phyloP scores from a whole-genome alignment of 1,140 invertebrate genomes.

The Heliconius eleuchia region DNA sequence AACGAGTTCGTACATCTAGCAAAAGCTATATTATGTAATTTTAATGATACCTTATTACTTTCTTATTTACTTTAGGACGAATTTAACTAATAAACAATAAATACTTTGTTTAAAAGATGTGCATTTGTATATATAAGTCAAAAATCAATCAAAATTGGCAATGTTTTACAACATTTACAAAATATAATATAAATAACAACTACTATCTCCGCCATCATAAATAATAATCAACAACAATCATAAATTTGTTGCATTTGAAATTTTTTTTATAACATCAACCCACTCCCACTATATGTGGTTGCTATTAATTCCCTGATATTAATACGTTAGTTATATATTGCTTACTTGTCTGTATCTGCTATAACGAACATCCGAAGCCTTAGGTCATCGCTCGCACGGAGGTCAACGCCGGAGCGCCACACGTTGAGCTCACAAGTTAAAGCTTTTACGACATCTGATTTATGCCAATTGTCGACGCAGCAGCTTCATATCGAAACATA shows the following conservation, averaged over 20 bases:
- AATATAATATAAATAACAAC: not conserved
- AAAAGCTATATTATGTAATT: conserved; percentile 3
- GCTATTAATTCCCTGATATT: not conserved
- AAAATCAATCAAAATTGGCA: not conserved
- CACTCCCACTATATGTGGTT: not conserved
- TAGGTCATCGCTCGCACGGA: conserved; percentile 28
- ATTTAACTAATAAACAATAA: not conserved
- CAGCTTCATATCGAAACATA: not conserved
- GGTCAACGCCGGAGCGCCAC: conserved; percentile 26
- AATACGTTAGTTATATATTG: not conserved
- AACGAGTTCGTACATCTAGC: not conserved
- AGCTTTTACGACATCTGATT: conserved; percentile 20
- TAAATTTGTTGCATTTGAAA: not conserved
- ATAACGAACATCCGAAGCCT: conserved; percentile 18
- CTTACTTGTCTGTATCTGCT: not conserved
- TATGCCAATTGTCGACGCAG: not conserved
- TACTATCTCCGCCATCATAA: not conserved
- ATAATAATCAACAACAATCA: not conserved
- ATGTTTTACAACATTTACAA: not conserved
- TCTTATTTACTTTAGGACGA: not conserved
- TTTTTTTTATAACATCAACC: not conserved
- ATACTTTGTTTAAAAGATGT: not conserved
- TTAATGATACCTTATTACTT: not conserved
- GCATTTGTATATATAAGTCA: not conserved
- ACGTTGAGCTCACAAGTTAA: conserved; percentile 18